These are phyloP conservation scores for Polydrusus cervinus DNA, from an alignment of 2,888 invertebrate species.

Conservation along the genomic window DNA sequence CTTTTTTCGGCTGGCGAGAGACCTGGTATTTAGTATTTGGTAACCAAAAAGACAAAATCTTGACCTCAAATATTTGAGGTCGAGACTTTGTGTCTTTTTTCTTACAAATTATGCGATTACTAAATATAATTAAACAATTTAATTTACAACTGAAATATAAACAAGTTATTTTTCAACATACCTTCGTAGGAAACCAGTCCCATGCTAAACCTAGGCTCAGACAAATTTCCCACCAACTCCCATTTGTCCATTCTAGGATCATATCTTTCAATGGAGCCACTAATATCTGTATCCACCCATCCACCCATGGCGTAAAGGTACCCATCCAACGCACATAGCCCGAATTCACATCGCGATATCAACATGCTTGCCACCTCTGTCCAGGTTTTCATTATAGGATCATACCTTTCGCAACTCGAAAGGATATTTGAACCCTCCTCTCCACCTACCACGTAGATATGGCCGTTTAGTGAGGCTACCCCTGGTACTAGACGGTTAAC, in stretches of 20 bases:
- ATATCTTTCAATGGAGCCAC: constrained; percentile 90
- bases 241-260: constrained; percentile 87
- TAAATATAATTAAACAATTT: neutral
- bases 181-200: constrained; percentile 90
- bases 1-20: too few species aligned
- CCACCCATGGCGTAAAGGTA: constrained; percentile 92
- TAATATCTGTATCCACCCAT: constrained; percentile 94
- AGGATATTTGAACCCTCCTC: constrained; percentile 92
- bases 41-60: too few species aligned
- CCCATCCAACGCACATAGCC: constrained; percentile 88
- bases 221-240: constrained; percentile 85
- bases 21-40: too few species aligned
- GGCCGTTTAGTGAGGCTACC: constrained; percentile 85
- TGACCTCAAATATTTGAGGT: too few species aligned
- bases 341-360: constrained; percentile 92
- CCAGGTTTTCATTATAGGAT: constrained; percentile 72
- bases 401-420: constrained; percentile 89
- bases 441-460: constrained; percentile 93
- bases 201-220: constrained; percentile 92
- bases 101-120: too few species aligned
- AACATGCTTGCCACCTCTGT: constrained; percentile 79
- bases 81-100: too few species aligned
- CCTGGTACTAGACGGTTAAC: constrained; percentile 92
- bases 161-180: constrained; percentile 63
- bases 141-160: too few species aligned